phyloP scores from a whole-genome alignment of 2,797 vertebrate genomes.

The Peromyscus nudipes region DNA sequence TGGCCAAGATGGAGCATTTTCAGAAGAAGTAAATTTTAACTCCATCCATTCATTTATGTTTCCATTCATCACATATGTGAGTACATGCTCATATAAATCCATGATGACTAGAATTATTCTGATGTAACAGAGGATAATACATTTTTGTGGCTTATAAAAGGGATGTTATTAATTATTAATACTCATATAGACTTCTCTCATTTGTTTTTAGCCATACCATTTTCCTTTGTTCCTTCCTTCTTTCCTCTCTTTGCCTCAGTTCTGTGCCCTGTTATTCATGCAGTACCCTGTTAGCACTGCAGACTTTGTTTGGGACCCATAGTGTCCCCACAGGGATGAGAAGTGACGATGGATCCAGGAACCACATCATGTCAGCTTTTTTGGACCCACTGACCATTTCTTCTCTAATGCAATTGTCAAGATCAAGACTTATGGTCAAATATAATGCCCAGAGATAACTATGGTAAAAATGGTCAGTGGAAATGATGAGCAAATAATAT shows the following conservation, averaged over 20 bases:
- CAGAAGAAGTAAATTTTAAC: neutral
- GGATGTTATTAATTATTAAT: neutral
- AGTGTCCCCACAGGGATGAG: rapidly evolving
- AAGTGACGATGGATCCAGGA: neutral
- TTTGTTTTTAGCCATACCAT: neutral
- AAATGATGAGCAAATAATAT: neutral
- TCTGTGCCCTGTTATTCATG: neutral
- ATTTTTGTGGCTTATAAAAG: neutral
- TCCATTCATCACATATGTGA: neutral
- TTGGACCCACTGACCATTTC: neutral
- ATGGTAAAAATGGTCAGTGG: neutral
- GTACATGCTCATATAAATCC: neutral
- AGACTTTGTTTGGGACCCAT: neutral
- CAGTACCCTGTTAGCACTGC: neutral
- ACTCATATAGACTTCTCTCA: neutral
- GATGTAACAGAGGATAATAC: neutral
- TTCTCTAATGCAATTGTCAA: neutral
- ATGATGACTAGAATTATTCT: neutral
- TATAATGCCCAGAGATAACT: neutral
- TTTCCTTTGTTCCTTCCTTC: too few species aligned
- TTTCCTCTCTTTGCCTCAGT: neutral
- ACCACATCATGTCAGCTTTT: neutral
- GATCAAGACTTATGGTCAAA: neutral
- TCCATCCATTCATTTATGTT: constrained; percentile 4
- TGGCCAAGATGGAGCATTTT: neutral